phyloP scores from a whole-genome alignment of 2,888 invertebrate species.

The Abrostola tripartita region DNA sequence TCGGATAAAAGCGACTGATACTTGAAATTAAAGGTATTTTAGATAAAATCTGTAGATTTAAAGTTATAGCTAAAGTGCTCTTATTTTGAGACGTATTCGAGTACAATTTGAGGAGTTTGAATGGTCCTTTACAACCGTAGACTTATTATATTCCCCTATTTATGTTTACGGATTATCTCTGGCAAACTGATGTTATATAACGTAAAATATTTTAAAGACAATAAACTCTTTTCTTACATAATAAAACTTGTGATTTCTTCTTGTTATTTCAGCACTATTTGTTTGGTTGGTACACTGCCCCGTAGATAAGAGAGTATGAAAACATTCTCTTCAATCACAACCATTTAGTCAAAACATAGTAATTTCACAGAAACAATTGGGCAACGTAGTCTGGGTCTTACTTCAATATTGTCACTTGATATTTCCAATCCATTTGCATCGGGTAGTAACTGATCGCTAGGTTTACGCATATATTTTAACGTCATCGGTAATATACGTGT shows the following conservation, averaged over 20 bases:
- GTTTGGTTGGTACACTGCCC: conserved; percentile 22
- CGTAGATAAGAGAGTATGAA: conserved; percentile 23
- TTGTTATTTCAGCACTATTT: conserved; percentile 19
- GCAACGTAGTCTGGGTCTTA: conserved; percentile 4
- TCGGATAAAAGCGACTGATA: conserved; percentile 40
- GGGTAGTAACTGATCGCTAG: conserved; percentile 23
- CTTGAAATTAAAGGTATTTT: conserved; percentile 37
- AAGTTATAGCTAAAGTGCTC: conserved; percentile 7
- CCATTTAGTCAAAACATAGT: conserved; percentile 15
- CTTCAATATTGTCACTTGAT: conserved; percentile 28
- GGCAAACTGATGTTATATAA: conserved; percentile 3
- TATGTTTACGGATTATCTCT: neutral
- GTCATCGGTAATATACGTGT: conserved; percentile 28
- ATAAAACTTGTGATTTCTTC: conserved; percentile 14
- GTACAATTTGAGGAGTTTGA: neutral
- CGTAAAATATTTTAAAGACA: conserved; percentile 17
- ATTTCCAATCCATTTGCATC: conserved; percentile 38
- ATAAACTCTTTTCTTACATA: neutral
- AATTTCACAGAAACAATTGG: conserved; percentile 16
- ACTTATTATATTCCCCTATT: conserved; percentile 4
- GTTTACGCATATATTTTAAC: conserved; percentile 41
- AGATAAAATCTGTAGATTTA: conserved; percentile 24
- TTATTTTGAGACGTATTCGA: neutral
- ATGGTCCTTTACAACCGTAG: neutral
- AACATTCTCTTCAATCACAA: conserved; percentile 16